These are phyloP conservation scores for Onthophagus sagittarius DNA, from an alignment of 2,888 invertebrate species.

Conservation along the genomic window DNA sequence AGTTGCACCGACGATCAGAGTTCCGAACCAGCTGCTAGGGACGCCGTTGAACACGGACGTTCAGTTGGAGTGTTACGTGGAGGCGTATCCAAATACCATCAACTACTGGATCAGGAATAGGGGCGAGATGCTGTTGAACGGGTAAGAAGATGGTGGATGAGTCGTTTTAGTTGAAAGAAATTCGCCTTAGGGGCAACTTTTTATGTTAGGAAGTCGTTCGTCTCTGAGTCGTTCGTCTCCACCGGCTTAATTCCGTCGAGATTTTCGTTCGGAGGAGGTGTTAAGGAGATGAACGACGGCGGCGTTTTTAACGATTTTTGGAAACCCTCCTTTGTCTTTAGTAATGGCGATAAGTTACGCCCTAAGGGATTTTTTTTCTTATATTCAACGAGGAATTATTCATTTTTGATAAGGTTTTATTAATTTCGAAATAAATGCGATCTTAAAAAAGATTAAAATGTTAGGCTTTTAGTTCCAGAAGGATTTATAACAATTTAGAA, in stretches of 20 bases:
- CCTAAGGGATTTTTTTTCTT: not conserved
- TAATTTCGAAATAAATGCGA: too few relatives aligned
- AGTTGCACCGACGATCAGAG: conserved; percentile 88
- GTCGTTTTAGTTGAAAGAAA: conserved; percentile 3
- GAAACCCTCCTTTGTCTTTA: not conserved
- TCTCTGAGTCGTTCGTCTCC: not conserved
- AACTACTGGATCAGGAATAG: conserved; percentile 80
- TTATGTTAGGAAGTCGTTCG: not conserved
- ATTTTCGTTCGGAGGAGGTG: not conserved
- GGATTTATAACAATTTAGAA: too few relatives aligned
- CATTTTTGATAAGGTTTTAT: too few relatives aligned
- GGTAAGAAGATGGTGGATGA: conserved; percentile 53
- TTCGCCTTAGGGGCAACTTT: not conserved
- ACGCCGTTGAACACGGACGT: conserved; percentile 84
- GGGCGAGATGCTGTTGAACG: conserved; percentile 77
- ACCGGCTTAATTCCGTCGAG: not conserved
- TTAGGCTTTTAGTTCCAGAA: too few relatives aligned
- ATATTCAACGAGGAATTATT: too few relatives aligned
- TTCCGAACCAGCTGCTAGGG: conserved; percentile 83
- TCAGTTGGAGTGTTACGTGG: conserved; percentile 81
- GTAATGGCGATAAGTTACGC: not conserved
- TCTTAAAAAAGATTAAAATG: too few relatives aligned
- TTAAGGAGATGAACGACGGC: not conserved
- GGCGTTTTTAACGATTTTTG: not conserved
- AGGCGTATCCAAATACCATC: conserved; percentile 76